A percentile compares a stretch with the other conserved stretches of the same genome.
Evolutionary conservation across 92 coral and sea anemone genomes (phyloP).

Genomic region (Phymanthus crucifer): DNA sequence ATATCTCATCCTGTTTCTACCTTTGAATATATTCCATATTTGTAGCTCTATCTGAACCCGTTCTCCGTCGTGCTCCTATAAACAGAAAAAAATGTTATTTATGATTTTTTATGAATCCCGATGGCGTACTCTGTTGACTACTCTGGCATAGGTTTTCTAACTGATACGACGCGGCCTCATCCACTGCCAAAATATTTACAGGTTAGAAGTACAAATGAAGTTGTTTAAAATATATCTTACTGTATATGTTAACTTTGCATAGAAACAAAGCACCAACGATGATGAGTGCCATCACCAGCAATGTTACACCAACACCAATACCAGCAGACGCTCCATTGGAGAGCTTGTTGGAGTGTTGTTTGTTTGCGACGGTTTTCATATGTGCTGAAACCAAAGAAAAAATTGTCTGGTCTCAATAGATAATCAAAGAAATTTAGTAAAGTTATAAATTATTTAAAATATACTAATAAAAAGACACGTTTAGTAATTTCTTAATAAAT

Average conservation of each 20-base stretch:
- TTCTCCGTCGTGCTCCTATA: not conserved
- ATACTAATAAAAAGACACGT: too few relatives aligned
- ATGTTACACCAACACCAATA: not conserved
- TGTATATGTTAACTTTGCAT: not conserved
- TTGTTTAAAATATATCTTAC: not conserved
- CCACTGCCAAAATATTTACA: conserved; percentile 9
- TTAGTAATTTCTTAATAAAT: too few relatives aligned
- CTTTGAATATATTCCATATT: not conserved
- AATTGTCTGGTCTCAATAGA: too few relatives aligned
- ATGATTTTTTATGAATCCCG: too few relatives aligned
- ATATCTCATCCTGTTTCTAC: not conserved
- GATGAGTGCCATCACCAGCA: not conserved
- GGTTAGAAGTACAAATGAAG: too few relatives aligned
- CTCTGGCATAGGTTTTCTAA: too few relatives aligned
- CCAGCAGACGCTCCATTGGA: not conserved
- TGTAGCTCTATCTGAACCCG: not conserved
- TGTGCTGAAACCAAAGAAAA: not conserved
- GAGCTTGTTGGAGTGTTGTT: not conserved
- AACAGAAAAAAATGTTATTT: not conserved
- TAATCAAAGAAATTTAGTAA: too few relatives aligned
- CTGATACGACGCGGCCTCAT: too few relatives aligned
- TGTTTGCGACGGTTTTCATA: not conserved
- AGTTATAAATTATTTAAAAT: too few relatives aligned
- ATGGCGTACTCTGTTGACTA: too few relatives aligned
- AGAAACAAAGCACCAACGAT: not conserved